Evolutionary conservation across 2,113 vertebrate genomes (phyloP), one percentile per base, ranked within the genome.

Genomic region (Onychostruthus taczanowskii): DNA sequence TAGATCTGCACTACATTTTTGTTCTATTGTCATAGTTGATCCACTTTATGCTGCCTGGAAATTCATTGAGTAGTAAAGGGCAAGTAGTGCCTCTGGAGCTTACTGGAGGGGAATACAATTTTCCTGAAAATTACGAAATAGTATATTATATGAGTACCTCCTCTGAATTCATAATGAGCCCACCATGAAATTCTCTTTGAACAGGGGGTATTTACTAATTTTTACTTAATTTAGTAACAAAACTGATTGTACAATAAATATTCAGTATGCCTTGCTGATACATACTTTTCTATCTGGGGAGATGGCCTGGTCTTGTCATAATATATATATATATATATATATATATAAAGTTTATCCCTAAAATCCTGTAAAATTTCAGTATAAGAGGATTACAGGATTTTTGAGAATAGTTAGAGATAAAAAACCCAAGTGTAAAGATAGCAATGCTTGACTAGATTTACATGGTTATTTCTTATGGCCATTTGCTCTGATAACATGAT

Each of bases 401-500:
- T 50, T 67, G 8, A 56, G 37, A 61, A 53, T 2, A 11, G 2
- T 78, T 77, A 53, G 30, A 79, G 13, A 8, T 39, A 46, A 84
- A 44, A 76, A 5, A 5, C 14, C 10, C 26, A 68, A 30, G 4
- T 49, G 15, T 11, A n/a, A 46, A 50, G 11, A 24, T 31, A 78
- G 26, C 16, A 78, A 64, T 46, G 17, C 6, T 41, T 49, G 12
- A 55, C 43, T 16, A 56, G 19, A 37, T 64, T 55, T 33, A 39
- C 35, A 16, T 41, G 2, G 11, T 35, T 84, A 33, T 9, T 59
- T 73, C 20, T 26, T 35, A 31, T 24, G 17, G 16, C 3, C 35
- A 19, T 76, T 79, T 2, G 0, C 18, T 47, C 33, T 27, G 23
- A 30, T 13, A 68, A 39, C 1, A 0, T 35, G 24, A 43, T 44